Evolutionary conservation across 2,113 vertebrate species (phyloP).

Genomic region (Steatornis caripensis): DNA sequence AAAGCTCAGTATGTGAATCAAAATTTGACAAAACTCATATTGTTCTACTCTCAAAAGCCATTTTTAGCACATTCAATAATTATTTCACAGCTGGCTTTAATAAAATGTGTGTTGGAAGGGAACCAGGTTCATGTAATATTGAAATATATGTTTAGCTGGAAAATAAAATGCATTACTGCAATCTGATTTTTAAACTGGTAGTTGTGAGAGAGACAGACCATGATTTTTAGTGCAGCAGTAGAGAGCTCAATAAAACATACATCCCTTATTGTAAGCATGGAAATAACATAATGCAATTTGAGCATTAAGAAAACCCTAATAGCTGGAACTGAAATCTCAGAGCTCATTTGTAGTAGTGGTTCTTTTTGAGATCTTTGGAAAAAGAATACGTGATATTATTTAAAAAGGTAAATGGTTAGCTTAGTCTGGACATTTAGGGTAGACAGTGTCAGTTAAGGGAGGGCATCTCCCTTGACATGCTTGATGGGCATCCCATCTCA

Average conservation of each 20-base stretch:
- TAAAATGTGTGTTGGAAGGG: background rate
- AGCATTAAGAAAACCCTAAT: background rate
- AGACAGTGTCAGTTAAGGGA: background rate
- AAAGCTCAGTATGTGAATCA: background rate
- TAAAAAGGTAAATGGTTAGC: background rate
- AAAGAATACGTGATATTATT: background rate
- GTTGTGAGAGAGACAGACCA: background rate
- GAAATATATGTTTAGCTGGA: background rate
- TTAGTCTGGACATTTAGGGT: background rate
- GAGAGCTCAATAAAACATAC: background rate
- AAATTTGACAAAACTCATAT: background rate
- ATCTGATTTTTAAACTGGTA: background rate
- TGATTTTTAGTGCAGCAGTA: background rate
- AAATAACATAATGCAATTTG: background rate
- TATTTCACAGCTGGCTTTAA: constrained; percentile 15
- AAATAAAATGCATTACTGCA: background rate
- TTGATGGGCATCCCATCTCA: background rate
- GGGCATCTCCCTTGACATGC: background rate
- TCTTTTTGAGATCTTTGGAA: background rate
- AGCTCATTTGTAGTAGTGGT: background rate
- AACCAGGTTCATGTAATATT: background rate
- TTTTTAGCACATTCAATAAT: constrained; percentile 25
- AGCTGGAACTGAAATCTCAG: background rate
- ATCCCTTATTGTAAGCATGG: background rate
- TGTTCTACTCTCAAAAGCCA: constrained; percentile 2